Percentiles rank a stretch among this genome's conserved stretches.
These are phyloP conservation scores for Glaucopsyche alexis DNA, from an alignment of 2,888 invertebrate genomes.

Conservation along the genomic window DNA sequence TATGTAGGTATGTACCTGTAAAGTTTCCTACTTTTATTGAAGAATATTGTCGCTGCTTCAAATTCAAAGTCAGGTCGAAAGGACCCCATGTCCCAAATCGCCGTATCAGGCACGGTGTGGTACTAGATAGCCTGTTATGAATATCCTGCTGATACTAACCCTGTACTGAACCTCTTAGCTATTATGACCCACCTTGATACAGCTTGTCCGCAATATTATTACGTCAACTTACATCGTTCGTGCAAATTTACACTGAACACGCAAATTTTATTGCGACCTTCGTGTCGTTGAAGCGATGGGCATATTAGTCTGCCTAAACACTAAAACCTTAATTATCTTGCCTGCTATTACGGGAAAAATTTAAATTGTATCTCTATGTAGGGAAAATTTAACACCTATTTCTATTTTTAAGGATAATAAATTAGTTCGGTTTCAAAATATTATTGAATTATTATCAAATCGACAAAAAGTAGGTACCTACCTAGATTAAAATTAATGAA, in stretches of 20 bases:
- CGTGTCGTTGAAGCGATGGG: not conserved
- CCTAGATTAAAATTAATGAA: too few relatives aligned
- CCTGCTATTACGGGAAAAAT: not conserved
- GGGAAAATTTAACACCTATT: too few relatives aligned
- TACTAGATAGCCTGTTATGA: not conserved
- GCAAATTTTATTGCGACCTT: not conserved
- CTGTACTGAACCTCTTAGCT: too few relatives aligned
- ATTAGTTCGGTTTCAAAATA: too few relatives aligned
- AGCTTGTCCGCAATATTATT: slow-evolving; percentile 7
- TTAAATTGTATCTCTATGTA: not conserved
- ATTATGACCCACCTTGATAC: too few relatives aligned
- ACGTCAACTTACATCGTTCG: slow-evolving; percentile 9
- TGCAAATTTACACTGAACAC: slow-evolving; percentile 17
- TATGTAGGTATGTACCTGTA: too few relatives aligned
- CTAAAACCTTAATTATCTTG: not conserved
- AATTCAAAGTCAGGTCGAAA: slow-evolving; percentile 1
- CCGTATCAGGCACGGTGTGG: not conserved
- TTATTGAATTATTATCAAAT: too few relatives aligned
- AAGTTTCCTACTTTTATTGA: not conserved
- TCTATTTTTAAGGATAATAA: too few relatives aligned
- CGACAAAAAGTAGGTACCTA: too few relatives aligned
- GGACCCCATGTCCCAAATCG: not conserved
- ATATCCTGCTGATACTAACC: not conserved
- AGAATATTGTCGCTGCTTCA: not conserved
- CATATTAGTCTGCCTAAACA: slow-evolving; percentile 2